A percentile compares a stretch with the other conserved stretches of the same genome.
These are phyloP conservation scores for Catharus fuscescens DNA, from an alignment of 2,113 vertebrate genomes.

Conservation along the genomic window DNA sequence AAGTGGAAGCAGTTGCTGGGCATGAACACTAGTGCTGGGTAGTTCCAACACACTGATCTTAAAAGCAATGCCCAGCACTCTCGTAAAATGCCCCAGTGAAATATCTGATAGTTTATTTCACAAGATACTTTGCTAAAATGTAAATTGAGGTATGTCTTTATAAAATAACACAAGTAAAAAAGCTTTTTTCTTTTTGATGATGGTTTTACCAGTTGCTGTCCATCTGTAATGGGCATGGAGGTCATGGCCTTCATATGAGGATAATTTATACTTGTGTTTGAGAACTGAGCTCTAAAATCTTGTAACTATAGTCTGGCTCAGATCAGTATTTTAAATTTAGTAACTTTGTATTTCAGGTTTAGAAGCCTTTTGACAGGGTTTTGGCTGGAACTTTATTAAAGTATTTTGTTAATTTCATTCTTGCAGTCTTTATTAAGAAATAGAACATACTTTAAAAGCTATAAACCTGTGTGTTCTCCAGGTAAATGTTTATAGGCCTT, in stretches of 20 bases:
- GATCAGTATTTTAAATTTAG: neutral
- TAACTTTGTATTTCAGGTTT: neutral
- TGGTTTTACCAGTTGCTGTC: neutral
- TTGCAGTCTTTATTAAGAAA: neutral
- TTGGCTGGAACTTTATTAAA: neutral
- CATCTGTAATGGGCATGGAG: neutral
- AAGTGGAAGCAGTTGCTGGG: neutral
- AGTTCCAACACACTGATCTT: neutral
- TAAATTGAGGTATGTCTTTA: neutral
- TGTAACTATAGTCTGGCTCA: neutral
- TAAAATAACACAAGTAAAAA: neutral
- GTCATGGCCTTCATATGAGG: neutral
- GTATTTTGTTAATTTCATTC: neutral
- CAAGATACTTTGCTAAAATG: neutral
- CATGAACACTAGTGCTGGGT: neutral
- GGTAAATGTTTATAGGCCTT: neutral
- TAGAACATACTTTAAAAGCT: neutral
- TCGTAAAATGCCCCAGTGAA: neutral
- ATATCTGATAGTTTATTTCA: neutral
- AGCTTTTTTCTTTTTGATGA: neutral
- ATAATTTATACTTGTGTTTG: neutral
- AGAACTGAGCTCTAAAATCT: neutral
- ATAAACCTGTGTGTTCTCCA: neutral
- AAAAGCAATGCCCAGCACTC: neutral
- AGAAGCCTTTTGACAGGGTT: neutral